These are phyloP conservation scores for Polymixis flavicincta DNA, from an alignment of 2,888 invertebrate genomes.

Conservation along the genomic window DNA sequence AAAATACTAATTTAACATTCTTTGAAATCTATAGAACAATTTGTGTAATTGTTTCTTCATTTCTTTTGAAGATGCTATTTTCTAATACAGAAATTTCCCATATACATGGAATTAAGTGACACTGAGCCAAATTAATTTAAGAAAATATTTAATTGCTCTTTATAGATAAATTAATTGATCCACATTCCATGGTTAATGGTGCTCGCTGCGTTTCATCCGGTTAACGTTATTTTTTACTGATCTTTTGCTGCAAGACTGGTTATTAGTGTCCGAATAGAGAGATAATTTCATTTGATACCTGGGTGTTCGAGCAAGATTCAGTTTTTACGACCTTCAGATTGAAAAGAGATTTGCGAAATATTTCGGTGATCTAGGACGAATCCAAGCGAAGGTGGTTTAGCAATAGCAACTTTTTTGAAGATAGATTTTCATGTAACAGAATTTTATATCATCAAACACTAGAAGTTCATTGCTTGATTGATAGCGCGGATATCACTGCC, in stretches of 20 bases:
- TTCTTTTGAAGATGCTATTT: conserved; percentile 19
- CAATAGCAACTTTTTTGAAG: not conserved
- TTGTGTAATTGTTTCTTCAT: conserved; percentile 11
- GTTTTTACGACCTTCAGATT: conserved; percentile 11
- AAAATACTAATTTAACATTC: not conserved
- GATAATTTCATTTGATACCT: conserved; percentile 24
- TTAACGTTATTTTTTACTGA: conserved; percentile 52
- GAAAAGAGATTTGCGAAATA: conserved; percentile 13
- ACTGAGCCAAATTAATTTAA: conserved; percentile 39
- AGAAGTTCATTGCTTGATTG: not conserved
- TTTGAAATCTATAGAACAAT: conserved; percentile 5
- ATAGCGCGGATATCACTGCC: conserved; percentile 6
- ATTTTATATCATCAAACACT: not conserved
- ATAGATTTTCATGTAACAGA: not conserved
- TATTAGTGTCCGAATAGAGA: conserved; percentile 29
- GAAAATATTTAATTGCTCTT: conserved; percentile 39
- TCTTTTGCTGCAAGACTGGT: conserved; percentile 34
- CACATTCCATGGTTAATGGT: conserved; percentile 68
- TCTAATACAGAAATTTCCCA: conserved; percentile 37
- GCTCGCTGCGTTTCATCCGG: conserved; percentile 62
- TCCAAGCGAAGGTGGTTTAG: not conserved
- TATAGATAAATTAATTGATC: conserved; percentile 65
- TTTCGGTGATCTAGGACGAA: not conserved
- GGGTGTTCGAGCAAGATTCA: not conserved
- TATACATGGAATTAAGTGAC: conserved; percentile 52